Evolutionary conservation across 2,113 vertebrate genomes (phyloP), one percentile per base, ranked within the genome.

Genomic region (Leptobrachium leishanense): DNA sequence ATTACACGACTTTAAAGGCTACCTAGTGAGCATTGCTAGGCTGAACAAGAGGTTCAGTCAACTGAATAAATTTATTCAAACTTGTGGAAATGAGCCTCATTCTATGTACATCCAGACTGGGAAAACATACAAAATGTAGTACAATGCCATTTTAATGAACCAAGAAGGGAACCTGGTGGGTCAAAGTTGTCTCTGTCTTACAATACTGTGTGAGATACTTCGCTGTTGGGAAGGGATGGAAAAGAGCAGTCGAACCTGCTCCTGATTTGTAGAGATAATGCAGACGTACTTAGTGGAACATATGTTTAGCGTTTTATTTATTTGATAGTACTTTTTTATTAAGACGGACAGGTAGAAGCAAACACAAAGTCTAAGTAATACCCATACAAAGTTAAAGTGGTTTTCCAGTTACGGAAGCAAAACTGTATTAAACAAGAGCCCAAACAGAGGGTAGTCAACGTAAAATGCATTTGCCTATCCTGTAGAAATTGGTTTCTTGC

Each of bases 41-140:
- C 88, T 85, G 93, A 91, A 94, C 93, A 95, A 94, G 91, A 93
- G 92, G 91, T 92, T 95, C 92, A 94, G 91, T 95, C 92, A 95
- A 93, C 93, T 95, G 93, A 91, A 93, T 93, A 94, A 93, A 94
- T 93, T 92, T 93, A 93, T 93, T 94, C 92, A 95, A 91, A 93
- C 91, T 88, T 92, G 92, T 92, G 91, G 92, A 92, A 93, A 94
- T 93, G 91, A 93, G 92, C 90, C 91, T 89, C 90, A 94, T 93
- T 94, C 90, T 92, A 90, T 89, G 88, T 91, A 86, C 88, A 87
- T 91, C 83, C 85, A 87, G 93, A 92, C 92, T 92, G 91, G 90
- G 92, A 93, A 94, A 94, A 95, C 93, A 95, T 91, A 92, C 93
- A 94, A 94, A 94, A 93, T 94, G 94, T 92, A 91, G 90, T 88